Evolutionary conservation across 2,797 vertebrate genomes (phyloP), one percentile per base, ranked within the genome.

Genomic region (Petrocephalus sullivani): DNA sequence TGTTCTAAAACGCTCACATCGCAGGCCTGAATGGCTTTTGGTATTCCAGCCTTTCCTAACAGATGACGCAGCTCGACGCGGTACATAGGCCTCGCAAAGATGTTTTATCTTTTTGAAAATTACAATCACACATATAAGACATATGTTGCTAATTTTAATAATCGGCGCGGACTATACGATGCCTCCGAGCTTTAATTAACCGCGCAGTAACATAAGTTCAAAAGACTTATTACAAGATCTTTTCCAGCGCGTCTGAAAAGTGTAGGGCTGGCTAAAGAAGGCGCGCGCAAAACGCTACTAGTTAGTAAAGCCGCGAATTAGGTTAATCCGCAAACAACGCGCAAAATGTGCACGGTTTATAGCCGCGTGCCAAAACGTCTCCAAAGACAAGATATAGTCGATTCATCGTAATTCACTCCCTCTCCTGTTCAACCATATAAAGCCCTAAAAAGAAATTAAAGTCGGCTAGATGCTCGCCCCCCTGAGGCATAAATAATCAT

Each of bases 91-190:
- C 6, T 49, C n/a, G n/a, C 41, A 8, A 49, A n/a, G 41, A 49
- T 81, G 28, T 49, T 21, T n/a, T 49, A n/a, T 84, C 46, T 23
- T 53, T 84, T 56, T 21, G n/a, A 14, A 84, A 53, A 84, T 23
- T 6, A 53, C 7, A 84, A 84, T 23, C 53, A 10, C 41, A 84
- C 82, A 53, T 53, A 84, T 54, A 23, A 54, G 46, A 33, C 21
- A 84, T 84, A 28, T 54, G 49, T 56, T 84, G 49, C 82, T 56
- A 53, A 53, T 84, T 84, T 56, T 84, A 84, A 84, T 84, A 84
- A 84, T 16, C 2, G 23, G n/a, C 4, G 41, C 37, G 46, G 75
- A 49, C 2, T 37, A 49, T n/a, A 49, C 56, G 16, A 9, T 37
- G 67, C 46, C 2, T 81, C 49, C n/a, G 2, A 9, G 16, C 37